Percentiles rank a stretch among this genome's conserved stretches.
Conservation (phyloP, 2,888 invertebrate species). For the Diarsia mendica region DNA sequence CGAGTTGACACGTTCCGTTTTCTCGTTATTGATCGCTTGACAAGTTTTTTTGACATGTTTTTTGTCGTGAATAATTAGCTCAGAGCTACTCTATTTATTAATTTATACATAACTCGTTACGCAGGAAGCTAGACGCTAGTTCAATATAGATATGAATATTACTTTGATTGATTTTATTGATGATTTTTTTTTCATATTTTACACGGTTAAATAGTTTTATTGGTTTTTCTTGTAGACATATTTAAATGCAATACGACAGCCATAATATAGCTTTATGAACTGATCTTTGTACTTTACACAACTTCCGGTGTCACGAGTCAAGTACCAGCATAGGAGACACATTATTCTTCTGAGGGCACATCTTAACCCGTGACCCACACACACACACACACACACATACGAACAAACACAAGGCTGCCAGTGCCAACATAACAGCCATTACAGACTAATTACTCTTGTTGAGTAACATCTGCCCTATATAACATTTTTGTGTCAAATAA, state of each 20-base stretch:
- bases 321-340: neutral
- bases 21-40: conserved; percentile 49
- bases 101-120: conserved; percentile 33
- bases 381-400: conserved; percentile 7
- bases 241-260: neutral
- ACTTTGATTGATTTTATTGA: neutral
- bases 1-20: conserved; percentile 55
- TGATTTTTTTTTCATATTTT: neutral
- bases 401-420: conserved; percentile 56
- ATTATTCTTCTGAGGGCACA: conserved; percentile 9
- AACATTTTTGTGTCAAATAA: no score
- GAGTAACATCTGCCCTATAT: conserved; percentile 63
- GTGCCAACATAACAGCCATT: conserved; percentile 50
- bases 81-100: conserved; percentile 23
- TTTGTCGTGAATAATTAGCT: conserved; percentile 42
- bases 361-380: conserved; percentile 33
- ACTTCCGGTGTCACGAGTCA: conserved; percentile 35
- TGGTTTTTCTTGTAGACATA: neutral
- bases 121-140: conserved; percentile 45
- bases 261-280: neutral
- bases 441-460: conserved; percentile 57
- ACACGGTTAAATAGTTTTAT: neutral
- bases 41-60: conserved; percentile 43
- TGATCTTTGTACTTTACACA: conserved; percentile 7
- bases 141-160: neutral